Conservation (phyloP, 2,113 vertebrate species). For the Mesitornis unicolor region DNA sequence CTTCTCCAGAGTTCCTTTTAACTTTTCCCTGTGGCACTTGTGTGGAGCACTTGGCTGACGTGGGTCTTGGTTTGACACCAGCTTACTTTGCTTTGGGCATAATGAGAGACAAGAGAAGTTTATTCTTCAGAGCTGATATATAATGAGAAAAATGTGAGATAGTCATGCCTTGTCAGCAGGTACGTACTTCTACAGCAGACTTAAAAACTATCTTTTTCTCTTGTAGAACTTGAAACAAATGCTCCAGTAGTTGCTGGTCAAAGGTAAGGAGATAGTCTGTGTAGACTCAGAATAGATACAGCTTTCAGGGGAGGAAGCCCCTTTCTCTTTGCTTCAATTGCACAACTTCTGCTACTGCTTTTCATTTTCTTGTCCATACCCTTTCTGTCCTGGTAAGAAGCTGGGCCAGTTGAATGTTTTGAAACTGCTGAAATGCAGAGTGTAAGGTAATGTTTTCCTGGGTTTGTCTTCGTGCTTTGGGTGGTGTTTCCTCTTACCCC, state of each 20-base stretch:
- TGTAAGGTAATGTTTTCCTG: neutral
- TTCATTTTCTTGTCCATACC: neutral
- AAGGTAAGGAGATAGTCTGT: constrained; percentile 74
- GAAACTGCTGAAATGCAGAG: neutral
- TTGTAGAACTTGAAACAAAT: constrained; percentile 79
- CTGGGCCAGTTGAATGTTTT: neutral
- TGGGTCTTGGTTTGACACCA: neutral
- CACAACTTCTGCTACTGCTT: neutral
- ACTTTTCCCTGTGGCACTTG: neutral
- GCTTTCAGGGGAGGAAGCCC: neutral
- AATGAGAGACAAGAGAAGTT: neutral
- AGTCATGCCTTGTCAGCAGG: constrained; percentile 2
- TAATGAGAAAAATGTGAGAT: neutral
- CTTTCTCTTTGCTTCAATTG: constrained; percentile 23
- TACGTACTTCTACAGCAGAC: constrained; percentile 19
- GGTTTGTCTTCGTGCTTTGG: neutral
- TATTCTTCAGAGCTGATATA: constrained; percentile 3
- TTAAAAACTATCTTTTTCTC: constrained; percentile 65
- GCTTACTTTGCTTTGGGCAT: neutral
- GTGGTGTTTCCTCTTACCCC: neutral
- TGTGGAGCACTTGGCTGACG: neutral
- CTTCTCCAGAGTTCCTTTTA: neutral
- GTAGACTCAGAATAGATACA: constrained; percentile 34
- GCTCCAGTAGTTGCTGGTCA: constrained; percentile 75
- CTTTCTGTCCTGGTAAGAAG: neutral